These are phyloP conservation scores for Pheosia gnoma DNA, from an alignment of 2,888 invertebrate genomes.

Conservation along the genomic window DNA sequence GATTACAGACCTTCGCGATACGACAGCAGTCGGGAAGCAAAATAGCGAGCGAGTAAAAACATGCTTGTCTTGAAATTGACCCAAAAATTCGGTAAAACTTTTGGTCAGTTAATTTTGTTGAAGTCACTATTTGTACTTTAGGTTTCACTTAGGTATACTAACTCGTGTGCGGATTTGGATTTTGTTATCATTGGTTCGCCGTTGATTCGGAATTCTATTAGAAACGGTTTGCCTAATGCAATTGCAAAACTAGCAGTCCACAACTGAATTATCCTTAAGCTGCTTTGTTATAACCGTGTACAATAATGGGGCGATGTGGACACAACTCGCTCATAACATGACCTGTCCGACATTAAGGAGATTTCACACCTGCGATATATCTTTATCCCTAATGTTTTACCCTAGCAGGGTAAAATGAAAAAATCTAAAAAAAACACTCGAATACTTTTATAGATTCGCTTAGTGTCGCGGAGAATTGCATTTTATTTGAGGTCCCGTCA, in stretches of 20 bases:
- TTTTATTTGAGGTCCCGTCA: too few species aligned
- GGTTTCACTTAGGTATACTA: too few species aligned
- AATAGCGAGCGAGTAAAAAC: conserved; percentile 11
- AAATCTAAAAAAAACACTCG: too few species aligned
- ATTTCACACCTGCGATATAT: conserved; percentile 17
- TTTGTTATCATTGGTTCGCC: background rate
- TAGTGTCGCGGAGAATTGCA: too few species aligned
- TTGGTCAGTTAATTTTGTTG: background rate
- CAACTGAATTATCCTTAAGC: conserved; percentile 73
- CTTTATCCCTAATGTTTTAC: background rate
- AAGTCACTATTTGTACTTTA: background rate
- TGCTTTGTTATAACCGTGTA: conserved; percentile 66
- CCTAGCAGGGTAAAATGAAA: background rate
- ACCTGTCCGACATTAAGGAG: conserved; percentile 32
- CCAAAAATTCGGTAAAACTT: background rate
- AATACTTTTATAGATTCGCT: too few species aligned
- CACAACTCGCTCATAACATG: conserved; percentile 53
- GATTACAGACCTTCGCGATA: conserved; percentile 44
- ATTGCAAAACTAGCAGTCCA: conserved; percentile 55
- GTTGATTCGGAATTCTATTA: background rate
- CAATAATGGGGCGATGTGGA: conserved; percentile 61
- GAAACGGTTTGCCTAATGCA: conserved; percentile 37
- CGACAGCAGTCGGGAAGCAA: conserved; percentile 3
- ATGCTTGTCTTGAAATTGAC: background rate
- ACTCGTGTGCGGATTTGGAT: too few species aligned